Evolutionary conservation across 1,140 invertebrate species (phyloP), one percentile per base, ranked within the genome.

Genomic region (Hermetia illucens): DNA sequence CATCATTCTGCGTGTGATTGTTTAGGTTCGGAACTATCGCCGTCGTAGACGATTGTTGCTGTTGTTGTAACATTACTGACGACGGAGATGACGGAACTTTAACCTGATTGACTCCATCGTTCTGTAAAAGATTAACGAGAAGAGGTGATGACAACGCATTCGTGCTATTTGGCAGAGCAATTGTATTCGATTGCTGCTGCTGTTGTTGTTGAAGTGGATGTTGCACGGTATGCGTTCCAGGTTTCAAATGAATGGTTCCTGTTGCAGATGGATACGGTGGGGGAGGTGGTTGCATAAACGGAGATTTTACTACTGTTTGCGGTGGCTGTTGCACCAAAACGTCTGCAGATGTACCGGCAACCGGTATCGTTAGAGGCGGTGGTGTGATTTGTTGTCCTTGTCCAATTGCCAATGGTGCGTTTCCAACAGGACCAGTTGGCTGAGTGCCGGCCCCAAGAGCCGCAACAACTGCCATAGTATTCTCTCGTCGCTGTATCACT

Each of bases 81-180:
- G 17, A 21, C 29, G 48, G 51, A 1, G 54, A 49, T 2, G 52
- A 52, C 8, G 24, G 24, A 38, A 21, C 39, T 21, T 21, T 21
- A 29, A 15, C 19, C 24, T 36, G 34, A 36, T 32, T 44, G 35
- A 68, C 62, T 34, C 76, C 79, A 51, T 90, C 85, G 54, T 85
- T 91, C 66, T 92, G 87, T 45, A 93, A 64, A 38, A 93, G 63
- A 64, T 93, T 94, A 3, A 93, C 88, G 30, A 93, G 66, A 36
- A 93, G 62, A n/a, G 88, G 88, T 59, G 85, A 90, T 40, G 85
- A 84, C 48, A 85, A 71, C 36, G 53, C 10, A 19, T 39, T 32
- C 12, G 17, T 39, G 27, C 21, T 32, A 24, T 33, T 32, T 21
- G 13, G 8, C 13, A n/a, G n/a, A n/a, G n/a, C 55, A 40, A 58